Base-by-base conservation (phyloP, 2,888 invertebrate species). In the Ametastegia equiseti region DNA sequence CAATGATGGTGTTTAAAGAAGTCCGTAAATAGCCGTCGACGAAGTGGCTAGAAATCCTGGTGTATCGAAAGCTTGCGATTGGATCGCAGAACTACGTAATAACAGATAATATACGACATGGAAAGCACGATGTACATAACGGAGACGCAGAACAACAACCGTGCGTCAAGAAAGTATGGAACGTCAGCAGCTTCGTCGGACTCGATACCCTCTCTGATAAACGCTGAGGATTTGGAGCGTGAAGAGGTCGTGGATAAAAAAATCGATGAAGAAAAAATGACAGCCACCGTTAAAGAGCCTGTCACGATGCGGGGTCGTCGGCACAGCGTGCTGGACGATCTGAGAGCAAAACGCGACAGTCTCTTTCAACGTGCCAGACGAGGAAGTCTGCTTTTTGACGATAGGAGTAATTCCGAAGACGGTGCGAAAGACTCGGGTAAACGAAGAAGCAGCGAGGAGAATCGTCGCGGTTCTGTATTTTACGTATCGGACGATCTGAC, bases 291-390 rank as follows among this genome's bases (percentile, higher is more conserved):
- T 15, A 50, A 23, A 27, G 63, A 71, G 42, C 71, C 15, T 9
- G 23, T 6, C 15, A n/a, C 19, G 75, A 13, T 30, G 9, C 89
- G 89, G 39, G 87, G 84, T 0, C 88, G 91, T 6, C 86, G 91
- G 23, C 87, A 91, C 86, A 90, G 91, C 83, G 92, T 90, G 47
- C 86, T 93, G 88, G 89, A 93, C 90, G 87, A 91, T 73, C 83
- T 92, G 2, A 88, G 90, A 9, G 91, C 91, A 0, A 86, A 89
- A 13, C 86, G 90, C 6, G 91, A 91, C 82, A 91, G 89, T 69
- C 83, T 91, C 19, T 87, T 91, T 54, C 89, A 89, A 19, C 88
- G 88, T 5, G 89, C 90, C 0, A 85, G 91, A 1, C 86, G 91
- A 1, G 85, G 85, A 4, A 91, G 91, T 63, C 85, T 90, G 36